A percentile compares a stretch with the other conserved stretches of the same genome.
Conservation (phyloP, 1,140 invertebrate genomes). For the Brachionus rubens region DNA sequence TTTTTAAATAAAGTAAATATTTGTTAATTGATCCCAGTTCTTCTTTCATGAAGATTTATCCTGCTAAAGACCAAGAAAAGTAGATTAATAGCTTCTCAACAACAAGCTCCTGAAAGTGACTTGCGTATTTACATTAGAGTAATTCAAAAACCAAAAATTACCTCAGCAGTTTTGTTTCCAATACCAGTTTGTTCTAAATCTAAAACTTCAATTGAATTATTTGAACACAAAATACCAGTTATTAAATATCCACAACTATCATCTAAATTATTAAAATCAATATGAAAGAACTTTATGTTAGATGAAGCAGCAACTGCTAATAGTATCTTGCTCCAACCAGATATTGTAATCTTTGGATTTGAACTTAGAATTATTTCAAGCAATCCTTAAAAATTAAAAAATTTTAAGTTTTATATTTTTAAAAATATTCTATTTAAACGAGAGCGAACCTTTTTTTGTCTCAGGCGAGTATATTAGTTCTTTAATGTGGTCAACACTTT, state of each 20-base stretch:
- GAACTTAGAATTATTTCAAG: slow-evolving; percentile 33
- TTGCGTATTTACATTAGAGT: too few species aligned
- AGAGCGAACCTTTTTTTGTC: slow-evolving; percentile 20
- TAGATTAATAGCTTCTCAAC: too few species aligned
- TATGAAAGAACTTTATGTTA: slow-evolving; percentile 16
- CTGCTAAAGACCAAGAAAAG: too few species aligned
- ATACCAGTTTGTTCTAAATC: slow-evolving; percentile 39
- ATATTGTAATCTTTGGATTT: neutral
- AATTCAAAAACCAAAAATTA: too few species aligned
- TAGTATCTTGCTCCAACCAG: slow-evolving; percentile 40
- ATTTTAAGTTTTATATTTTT: neutral
- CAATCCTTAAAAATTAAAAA: slow-evolving; percentile 2
- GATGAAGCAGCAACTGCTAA: neutral
- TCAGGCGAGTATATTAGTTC: neutral
- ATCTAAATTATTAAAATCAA: slow-evolving; percentile 37
- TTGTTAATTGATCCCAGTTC: too few species aligned
- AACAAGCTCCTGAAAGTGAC: too few species aligned
- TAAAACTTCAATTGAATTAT: slow-evolving; percentile 7
- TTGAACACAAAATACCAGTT: neutral
- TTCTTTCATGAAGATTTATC: too few species aligned
- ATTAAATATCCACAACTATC: slow-evolving; percentile 31
- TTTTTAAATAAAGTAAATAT: too few species aligned
- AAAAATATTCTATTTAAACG: too few species aligned
- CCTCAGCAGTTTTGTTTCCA: slow-evolving; percentile 14
- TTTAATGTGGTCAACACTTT: slow-evolving; percentile 37